Percentiles rank a stretch among this genome's conserved stretches.
phyloP scores from a whole-genome alignment of 2,797 vertebrate genomes.

The Lagorchestes hirsutus region DNA sequence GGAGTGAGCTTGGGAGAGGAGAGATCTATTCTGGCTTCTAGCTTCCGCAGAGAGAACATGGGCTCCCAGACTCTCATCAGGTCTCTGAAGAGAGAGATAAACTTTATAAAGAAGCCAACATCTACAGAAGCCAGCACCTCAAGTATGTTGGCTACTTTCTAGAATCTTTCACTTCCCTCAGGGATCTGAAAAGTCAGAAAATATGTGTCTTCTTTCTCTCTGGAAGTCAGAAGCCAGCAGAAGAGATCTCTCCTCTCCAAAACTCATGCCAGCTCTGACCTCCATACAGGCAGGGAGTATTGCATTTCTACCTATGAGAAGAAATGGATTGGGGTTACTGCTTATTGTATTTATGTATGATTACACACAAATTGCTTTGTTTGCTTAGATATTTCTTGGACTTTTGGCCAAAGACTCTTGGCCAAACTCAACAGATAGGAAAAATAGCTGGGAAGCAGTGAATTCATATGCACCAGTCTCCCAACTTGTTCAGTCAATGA shows the following conservation, averaged over 20 bases:
- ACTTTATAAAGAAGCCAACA: neutral
- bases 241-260: neutral
- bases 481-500: neutral
- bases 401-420: neutral
- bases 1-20: neutral
- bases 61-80: neutral
- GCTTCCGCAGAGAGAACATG: neutral
- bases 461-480: neutral
- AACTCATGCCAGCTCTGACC: neutral
- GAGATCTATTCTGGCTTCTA: neutral
- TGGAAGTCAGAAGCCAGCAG: neutral
- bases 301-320: neutral
- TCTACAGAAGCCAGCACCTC: neutral
- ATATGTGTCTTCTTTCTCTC: neutral
- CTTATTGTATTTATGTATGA: neutral
- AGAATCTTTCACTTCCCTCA: neutral
- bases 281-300: neutral
- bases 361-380: constrained; percentile 12
- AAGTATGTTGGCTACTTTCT: neutral
- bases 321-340: neutral
- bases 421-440: neutral
- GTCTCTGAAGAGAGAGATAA: neutral
- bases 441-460: neutral
- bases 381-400: constrained; percentile 14
- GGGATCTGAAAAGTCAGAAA: neutral